Percentiles rank a stretch among this genome's conserved stretches.
phyloP scores from a whole-genome alignment of 35 echinoderm and acorn worm species.

The Ophioderma brevispina region DNA sequence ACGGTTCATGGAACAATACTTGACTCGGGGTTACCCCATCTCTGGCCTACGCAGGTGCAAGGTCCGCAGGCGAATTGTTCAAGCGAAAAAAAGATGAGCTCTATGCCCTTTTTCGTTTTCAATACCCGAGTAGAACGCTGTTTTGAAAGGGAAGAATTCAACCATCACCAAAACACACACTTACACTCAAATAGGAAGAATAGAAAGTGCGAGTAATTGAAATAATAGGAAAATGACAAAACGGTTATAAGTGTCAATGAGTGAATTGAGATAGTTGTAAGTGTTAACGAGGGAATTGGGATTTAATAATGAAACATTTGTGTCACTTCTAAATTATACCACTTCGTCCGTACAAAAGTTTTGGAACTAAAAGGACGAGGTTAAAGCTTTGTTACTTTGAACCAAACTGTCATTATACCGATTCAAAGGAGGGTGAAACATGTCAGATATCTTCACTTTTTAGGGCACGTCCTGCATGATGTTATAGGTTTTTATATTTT shows the following conservation, averaged over 20 bases:
- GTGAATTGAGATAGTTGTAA: neutral
- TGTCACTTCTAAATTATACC: too few species aligned
- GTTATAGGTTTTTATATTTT: too few species aligned
- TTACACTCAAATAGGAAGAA: too few species aligned
- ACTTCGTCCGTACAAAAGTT: too few species aligned
- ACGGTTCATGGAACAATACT: neutral
- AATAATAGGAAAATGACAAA: neutral
- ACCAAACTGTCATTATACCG: too few species aligned
- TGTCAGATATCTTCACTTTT: too few species aligned
- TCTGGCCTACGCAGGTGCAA: neutral
- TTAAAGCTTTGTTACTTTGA: too few species aligned
- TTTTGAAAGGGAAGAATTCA: neutral
- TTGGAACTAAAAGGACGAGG: too few species aligned
- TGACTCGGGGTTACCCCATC: neutral
- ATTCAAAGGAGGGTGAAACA: too few species aligned
- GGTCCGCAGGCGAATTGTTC: neutral
- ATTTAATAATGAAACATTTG: too few species aligned
- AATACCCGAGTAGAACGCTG: neutral
- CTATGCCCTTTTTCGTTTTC: neutral
- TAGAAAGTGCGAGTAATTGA: too few species aligned
- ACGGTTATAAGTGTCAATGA: neutral
- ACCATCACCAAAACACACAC: neutral
- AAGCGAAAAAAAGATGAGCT: neutral
- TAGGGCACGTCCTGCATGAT: too few species aligned
- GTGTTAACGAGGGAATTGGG: neutral